phyloP scores from a whole-genome alignment of 92 coral and sea anemone species.

The Umimayanthus chanpuru region DNA sequence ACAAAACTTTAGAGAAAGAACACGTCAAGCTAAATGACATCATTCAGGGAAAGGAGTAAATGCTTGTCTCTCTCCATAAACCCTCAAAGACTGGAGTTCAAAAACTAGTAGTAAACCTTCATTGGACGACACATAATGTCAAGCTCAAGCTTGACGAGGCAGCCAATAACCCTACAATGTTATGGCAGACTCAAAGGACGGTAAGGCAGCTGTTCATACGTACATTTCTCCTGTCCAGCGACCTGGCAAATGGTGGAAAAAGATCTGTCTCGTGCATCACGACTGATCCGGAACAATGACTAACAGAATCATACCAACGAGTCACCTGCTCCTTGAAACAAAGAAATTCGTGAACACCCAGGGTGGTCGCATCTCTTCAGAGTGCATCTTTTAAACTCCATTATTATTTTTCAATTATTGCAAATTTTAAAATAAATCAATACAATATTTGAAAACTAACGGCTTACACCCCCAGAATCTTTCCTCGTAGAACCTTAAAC shows the following conservation, averaged over 20 bases:
- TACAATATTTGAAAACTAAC: no score
- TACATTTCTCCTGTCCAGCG: constrained; percentile 73
- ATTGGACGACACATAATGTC: constrained; percentile 66
- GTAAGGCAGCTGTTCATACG: constrained; percentile 60
- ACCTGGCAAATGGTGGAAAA: constrained; percentile 62
- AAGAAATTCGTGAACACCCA: background rate
- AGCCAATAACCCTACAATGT: background rate
- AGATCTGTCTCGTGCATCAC: constrained; percentile 55
- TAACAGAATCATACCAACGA: constrained; percentile 74
- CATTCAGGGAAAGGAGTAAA: constrained; percentile 67
- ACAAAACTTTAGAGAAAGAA: constrained; percentile 58
- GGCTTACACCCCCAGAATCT: no score
- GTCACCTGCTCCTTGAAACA: constrained; percentile 64
- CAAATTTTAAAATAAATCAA: no score
- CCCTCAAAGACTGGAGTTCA: constrained; percentile 71
- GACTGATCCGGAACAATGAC: constrained; percentile 52
- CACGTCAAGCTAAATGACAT: constrained; percentile 69
- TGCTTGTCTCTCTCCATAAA: constrained; percentile 65
- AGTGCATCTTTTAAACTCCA: no score
- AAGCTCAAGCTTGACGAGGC: constrained; percentile 61
- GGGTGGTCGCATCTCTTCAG: no score
- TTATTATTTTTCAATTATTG: no score
- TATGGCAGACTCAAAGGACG: constrained; percentile 71
- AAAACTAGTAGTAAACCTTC: constrained; percentile 64
- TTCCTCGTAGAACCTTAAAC: no score